Evolutionary conservation across 2,888 invertebrate species (phyloP).

Genomic region (Cephus pygmeus): DNA sequence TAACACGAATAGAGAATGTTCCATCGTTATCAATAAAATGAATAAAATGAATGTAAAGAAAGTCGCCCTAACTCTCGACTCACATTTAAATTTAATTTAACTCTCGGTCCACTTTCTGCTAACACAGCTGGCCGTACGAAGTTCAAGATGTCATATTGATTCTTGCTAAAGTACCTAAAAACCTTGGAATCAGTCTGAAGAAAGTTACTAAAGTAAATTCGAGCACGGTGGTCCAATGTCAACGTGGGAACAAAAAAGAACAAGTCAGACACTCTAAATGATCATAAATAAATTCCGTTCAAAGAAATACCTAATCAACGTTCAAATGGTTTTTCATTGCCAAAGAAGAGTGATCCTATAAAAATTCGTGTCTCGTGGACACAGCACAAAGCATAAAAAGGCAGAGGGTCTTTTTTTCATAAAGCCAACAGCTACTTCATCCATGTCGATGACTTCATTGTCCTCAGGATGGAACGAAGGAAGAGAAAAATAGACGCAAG

Average conservation of each 20-base stretch:
- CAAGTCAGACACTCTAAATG: neutral
- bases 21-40: neutral
- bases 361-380: neutral
- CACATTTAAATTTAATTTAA: neutral
- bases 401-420: neutral
- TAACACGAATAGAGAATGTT: neutral
- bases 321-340: neutral
- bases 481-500: neutral
- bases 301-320: neutral
- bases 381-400: neutral
- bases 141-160: constrained; percentile 45
- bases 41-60: neutral
- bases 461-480: neutral
- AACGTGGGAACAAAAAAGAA: neutral
- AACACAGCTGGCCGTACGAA: constrained; percentile 30
- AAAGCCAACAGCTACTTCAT: neutral
- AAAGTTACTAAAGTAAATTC: neutral
- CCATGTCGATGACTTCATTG: neutral
- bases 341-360: neutral
- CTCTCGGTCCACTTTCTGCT: neutral
- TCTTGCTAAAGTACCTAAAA: neutral
- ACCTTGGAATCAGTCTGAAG: neutral
- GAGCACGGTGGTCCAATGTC: neutral
- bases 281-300: neutral
- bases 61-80: neutral